Percentiles rank a stretch among this genome's conserved stretches.
Conservation (phyloP, 1,140 invertebrate genomes). For the Diorhabda sublineata region DNA sequence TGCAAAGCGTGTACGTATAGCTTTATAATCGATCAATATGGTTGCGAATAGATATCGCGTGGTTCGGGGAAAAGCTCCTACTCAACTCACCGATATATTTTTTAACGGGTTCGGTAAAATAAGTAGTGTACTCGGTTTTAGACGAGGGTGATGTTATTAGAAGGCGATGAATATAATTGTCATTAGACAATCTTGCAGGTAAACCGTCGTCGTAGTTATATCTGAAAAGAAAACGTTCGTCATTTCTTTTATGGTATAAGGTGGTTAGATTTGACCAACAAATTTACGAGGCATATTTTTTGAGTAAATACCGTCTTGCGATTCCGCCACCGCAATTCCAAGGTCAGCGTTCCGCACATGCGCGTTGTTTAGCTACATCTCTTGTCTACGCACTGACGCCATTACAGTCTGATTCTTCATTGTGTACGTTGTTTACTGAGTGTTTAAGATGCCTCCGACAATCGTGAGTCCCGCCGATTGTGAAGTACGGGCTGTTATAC, state of each 20-base stretch:
- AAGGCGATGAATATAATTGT: constrained; percentile 61
- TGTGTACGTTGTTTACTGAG: no score
- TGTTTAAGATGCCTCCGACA: no score
- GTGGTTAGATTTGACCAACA: background rate
- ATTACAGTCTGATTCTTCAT: no score
- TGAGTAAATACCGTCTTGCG: background rate
- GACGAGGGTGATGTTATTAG: constrained; percentile 53
- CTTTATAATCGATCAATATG: no score
- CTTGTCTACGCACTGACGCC: no score
- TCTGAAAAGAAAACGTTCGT: constrained; percentile 31
- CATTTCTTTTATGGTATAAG: background rate
- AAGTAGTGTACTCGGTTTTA: constrained; percentile 54
- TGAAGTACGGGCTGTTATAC: no score
- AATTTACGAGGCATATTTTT: background rate
- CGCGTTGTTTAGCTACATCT: no score
- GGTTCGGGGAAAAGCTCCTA: constrained; percentile 2
- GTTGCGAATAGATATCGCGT: no score
- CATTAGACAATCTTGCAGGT: constrained; percentile 54
- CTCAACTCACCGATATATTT: constrained; percentile 56
- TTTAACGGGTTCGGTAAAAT: constrained; percentile 60
- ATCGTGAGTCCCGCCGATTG: no score
- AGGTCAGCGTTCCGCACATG: no score
- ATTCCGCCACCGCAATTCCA: no score
- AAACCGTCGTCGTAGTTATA: constrained; percentile 43
- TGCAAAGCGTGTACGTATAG: no score